Evolutionary conservation across 1,140 invertebrate species (phyloP), one percentile per base, ranked within the genome.

Genomic region (Brachionus asplanchnoidis): DNA sequence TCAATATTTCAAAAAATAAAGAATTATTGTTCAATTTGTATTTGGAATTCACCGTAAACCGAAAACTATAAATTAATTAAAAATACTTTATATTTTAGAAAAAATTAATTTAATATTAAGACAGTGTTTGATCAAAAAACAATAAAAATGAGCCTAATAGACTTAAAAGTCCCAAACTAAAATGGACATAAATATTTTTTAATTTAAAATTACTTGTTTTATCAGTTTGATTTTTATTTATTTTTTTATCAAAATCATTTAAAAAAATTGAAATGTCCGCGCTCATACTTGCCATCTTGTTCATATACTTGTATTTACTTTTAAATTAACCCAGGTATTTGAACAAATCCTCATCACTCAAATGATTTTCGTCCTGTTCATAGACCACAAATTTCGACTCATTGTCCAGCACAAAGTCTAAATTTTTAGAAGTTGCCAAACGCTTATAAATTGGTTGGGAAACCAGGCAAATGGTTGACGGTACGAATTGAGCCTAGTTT

Each of bases 331-430:
- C 2, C 12, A 80, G 50, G 50, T 60, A 60, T n/a, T 66, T 60
- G 17, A 8, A 60, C 9, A 80, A 66, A n/a, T 80, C 78, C 3
- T 80, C 78, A 42, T 80, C 78, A n/a, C 78, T 80, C 50, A 80
- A 32, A 80, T 80, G 78, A 7, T 80, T 8, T 17, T 42, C 60
- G n/a, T 80, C 78, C n/a, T 80, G 78, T 40, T 60, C 78, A 42
- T 80, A 80, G 4, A 80, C 36, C 56, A 56, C 20, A 80, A 80
- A 80, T 80, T 66, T 80, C 26, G 20, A 28, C 4, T 66, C 46
- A 80, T 80, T 80, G 20, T 80, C 78, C 7, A 80, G 32, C 14
- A 56, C 53, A 17, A 28, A 60, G 32, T 70, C 66, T 6, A 36
- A n/a, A n/a, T 42, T 80, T 60, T 66, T 80, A 6, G 26, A 17